Evolutionary conservation across 2,113 vertebrate genomes (phyloP).

Genomic region (Gymnogyps californianus): DNA sequence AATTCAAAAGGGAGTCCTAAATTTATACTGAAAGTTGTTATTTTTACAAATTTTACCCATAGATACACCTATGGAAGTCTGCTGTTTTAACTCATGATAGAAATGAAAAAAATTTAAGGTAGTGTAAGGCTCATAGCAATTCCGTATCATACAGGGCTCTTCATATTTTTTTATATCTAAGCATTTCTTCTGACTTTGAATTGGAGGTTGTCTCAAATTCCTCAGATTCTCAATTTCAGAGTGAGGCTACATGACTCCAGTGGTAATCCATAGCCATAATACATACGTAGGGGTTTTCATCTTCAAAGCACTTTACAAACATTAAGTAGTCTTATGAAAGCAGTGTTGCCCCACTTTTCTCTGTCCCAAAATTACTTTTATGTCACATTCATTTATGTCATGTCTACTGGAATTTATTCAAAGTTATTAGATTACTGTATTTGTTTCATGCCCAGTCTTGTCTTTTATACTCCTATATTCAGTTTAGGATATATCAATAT

Average conservation of each 20-base stretch:
- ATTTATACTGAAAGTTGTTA: neutral
- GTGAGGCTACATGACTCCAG: neutral
- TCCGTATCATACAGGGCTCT: neutral
- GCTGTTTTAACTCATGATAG: neutral
- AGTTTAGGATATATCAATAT: neutral
- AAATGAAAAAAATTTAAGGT: neutral
- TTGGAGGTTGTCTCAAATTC: neutral
- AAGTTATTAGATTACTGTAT: neutral
- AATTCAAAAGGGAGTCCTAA: neutral
- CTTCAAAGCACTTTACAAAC: neutral
- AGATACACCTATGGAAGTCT: neutral
- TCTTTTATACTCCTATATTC: neutral
- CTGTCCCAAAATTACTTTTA: neutral
- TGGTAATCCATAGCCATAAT: neutral
- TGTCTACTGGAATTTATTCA: neutral
- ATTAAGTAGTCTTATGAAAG: neutral
- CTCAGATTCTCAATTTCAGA: neutral
- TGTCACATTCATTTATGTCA: neutral
- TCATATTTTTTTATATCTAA: neutral
- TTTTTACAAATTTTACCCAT: neutral
- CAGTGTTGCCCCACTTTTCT: neutral
- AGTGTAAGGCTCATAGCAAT: neutral
- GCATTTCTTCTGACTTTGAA: neutral
- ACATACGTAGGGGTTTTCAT: accelerated
- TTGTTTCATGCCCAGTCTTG: neutral